Conservation (phyloP, 2,888 invertebrate genomes). For the Subacronicta megacephala region DNA sequence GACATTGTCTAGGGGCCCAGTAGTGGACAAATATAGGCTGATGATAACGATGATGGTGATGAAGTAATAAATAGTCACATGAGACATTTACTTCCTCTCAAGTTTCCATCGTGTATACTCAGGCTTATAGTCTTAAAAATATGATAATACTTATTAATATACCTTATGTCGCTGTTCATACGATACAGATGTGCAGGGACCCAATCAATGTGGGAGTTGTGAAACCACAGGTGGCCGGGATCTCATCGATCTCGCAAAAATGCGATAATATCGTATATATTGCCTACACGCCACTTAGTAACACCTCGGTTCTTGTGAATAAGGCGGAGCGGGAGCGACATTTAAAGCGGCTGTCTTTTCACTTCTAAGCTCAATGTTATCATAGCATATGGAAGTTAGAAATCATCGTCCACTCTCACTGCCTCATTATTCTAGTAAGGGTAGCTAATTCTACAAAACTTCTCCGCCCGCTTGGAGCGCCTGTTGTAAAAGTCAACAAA, state of each 20-base stretch:
- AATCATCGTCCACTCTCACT: no score
- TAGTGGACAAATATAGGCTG: no score
- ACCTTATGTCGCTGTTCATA: not conserved
- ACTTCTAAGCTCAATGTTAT: no score
- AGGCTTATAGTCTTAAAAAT: not conserved
- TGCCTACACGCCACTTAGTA: constrained; percentile 34
- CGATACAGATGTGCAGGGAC: constrained; percentile 2
- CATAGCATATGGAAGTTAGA: no score
- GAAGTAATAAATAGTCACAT: no score
- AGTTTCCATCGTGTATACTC: not conserved
- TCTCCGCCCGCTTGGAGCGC: no score
- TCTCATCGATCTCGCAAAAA: constrained; percentile 81
- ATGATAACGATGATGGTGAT: no score
- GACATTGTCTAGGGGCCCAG: no score
- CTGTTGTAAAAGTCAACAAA: no score
- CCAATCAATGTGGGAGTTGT: constrained; percentile 51
- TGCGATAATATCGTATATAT: constrained; percentile 75
- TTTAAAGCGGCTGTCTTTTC: not conserved
- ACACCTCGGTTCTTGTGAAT: not conserved
- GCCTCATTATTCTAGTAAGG: no score
- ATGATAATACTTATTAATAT: not conserved
- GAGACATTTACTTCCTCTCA: no score
- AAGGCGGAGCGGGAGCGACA: constrained; percentile 10
- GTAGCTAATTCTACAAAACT: no score
- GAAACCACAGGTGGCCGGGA: constrained; percentile 72